Base-by-base conservation (phyloP, 2,888 invertebrate species). In the Perithous albicinctus region DNA sequence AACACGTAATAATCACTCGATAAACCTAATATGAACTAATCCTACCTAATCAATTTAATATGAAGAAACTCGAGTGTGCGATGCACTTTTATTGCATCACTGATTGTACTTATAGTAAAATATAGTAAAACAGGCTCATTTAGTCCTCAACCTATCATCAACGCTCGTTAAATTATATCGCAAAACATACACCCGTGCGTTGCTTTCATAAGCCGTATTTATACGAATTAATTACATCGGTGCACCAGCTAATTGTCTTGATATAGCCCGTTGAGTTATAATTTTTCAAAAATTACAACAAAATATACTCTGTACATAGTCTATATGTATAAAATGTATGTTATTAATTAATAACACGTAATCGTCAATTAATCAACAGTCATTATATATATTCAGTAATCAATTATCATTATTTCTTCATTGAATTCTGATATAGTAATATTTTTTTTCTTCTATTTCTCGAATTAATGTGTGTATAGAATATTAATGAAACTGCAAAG, bases 101-200 rank as follows among this genome's bases (percentile, higher is more conserved):
- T 20, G n/a, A 26, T 59, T 48, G 54, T 35, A 32, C 18, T 29
- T 51, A 26, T n/a, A n/a, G n/a, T n/a, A n/a, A n/a, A n/a, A n/a
- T n/a, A 12, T n/a, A 48, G 38, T 18, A 32, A 15, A 35, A 70
- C 35, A 46, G 35, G 73, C 77, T 63, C 77, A 48, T 56, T 77
- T 46, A 67, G 23, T 26, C 63, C 61, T 67, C 46, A 59, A 48
- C 77, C 67, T 66, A 77, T 73, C 51, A 46, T 75, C 51, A 38
- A 32, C 46, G 66, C 66, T 79, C 67, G 80, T 78, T 72, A 63
- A 70, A 56, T 70, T n/a, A 56, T 70, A 70, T 43, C 54, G 32
- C 51, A n/a, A 56, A 26, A 46, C 2, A 54, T 18, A 10, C 35
- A 10, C 35, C 26, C 26, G 51, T 15, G 54, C 41, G 26, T 54